These are phyloP conservation scores for Atlantisia rogersi DNA, from an alignment of 2,113 vertebrate genomes.

Conservation along the genomic window DNA sequence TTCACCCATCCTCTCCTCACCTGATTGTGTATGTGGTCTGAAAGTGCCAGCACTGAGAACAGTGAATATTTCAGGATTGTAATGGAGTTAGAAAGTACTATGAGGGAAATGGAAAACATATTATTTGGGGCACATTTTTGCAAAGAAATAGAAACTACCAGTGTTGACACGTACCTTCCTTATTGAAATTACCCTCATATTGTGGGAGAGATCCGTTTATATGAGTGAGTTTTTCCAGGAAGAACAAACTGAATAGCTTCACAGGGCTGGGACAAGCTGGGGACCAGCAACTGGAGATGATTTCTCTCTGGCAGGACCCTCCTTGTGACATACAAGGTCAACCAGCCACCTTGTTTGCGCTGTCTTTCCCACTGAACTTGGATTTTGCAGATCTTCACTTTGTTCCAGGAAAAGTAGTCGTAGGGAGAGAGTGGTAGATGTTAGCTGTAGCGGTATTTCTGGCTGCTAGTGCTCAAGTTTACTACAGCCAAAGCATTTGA, in stretches of 20 bases:
- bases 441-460: background rate
- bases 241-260: background rate
- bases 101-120: background rate
- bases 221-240: constrained; percentile 10
- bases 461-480: background rate
- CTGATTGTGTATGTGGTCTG: background rate
- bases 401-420: background rate
- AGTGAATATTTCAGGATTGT: fast-evolving
- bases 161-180: background rate
- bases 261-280: background rate
- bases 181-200: background rate
- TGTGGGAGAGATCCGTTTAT: background rate
- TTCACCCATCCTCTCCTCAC: background rate
- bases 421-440: background rate
- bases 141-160: background rate
- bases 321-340: background rate
- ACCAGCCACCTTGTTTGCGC: background rate
- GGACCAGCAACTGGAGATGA: background rate
- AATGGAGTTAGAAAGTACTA: background rate
- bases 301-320: background rate
- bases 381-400: background rate
- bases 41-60: background rate
- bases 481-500: background rate
- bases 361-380: background rate
- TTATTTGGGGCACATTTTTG: background rate